Base-by-base conservation (phyloP, 1,140 invertebrate species). In the Leguminivora glycinivorella region DNA sequence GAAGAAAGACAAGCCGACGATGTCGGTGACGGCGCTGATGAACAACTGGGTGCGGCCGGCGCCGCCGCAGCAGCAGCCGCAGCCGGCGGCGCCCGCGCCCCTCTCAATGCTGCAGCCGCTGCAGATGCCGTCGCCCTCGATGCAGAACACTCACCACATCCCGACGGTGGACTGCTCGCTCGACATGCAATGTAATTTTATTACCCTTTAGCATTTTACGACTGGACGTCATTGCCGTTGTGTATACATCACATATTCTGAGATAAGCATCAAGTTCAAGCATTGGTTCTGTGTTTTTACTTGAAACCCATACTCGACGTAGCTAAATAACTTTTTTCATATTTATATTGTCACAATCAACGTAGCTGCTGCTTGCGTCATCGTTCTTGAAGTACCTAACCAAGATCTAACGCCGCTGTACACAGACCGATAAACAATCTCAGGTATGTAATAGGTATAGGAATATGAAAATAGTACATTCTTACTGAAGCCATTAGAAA, bases 1-100 rank as follows among this genome's bases (percentile, higher is more conserved):
- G 93, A 96, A 96, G 92, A 96, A 96, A 90, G 95, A 96, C 87
- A 96, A 96, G 85, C 95, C 95, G 71, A 96, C 96, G 93, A 96
- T 96, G 95, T 96, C 95, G 80, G 95, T 96, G 78, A 95, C 95
- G 78, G 95, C 95, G 78, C 95, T 96, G 85, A 96, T 96, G 80
- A 89, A 91, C 77, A 89, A 91, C 77, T 89, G 89, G 87, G 84
- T 85, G 74, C 81, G 88, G 73, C 87, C 84, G 69, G 77, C 83
- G 73, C 80, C 83, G 26, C 82, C 86, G 72, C 82, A 74, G 70
- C 85, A 83, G 77, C 82, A 80, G 77, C 86, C 83, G 68, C 82
- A 82, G 71, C 78, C 80, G 60, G 80, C 84, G 73, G 93, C 94
- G 83, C 93, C 77, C 85, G 94, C 84, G 89, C 93, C 83, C 80